A percentile compares a stretch with the other conserved stretches of the same genome.
These are phyloP conservation scores for Acestrorhynchus altus DNA, from an alignment of 2,797 vertebrate genomes.

Conservation along the genomic window DNA sequence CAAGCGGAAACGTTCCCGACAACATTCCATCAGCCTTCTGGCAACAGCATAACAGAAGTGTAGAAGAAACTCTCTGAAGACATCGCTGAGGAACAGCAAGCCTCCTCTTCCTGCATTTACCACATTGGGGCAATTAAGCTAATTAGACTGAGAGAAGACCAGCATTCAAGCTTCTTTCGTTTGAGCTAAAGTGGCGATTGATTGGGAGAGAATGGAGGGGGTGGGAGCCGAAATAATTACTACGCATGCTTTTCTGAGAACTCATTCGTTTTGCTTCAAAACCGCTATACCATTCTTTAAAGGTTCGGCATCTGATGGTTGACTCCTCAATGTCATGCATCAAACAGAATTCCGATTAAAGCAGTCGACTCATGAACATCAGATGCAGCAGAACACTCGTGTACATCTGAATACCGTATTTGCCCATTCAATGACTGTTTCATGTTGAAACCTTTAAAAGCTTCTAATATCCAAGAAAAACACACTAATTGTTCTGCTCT, in stretches of 20 bases:
- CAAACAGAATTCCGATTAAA: slow-evolving; percentile 46
- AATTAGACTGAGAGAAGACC: slow-evolving; percentile 65
- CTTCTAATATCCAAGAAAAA: background rate
- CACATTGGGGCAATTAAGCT: slow-evolving; percentile 68
- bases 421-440: slow-evolving; percentile 19
- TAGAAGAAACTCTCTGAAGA: slow-evolving; percentile 40
- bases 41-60: slow-evolving; percentile 36
- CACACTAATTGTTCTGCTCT: background rate
- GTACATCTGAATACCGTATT: slow-evolving; percentile 12
- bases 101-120: slow-evolving; percentile 59
- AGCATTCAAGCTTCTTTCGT: slow-evolving; percentile 73
- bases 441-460: slow-evolving; percentile 14
- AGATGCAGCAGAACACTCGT: slow-evolving; percentile 18
- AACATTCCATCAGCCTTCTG: slow-evolving; percentile 23
- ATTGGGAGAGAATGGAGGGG: slow-evolving; percentile 77
- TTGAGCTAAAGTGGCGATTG: slow-evolving; percentile 80
- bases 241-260: slow-evolving; percentile 79
- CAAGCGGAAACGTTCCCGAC: slow-evolving; percentile 38
- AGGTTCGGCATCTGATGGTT: slow-evolving; percentile 45
- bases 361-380: slow-evolving; percentile 3
- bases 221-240: slow-evolving; percentile 80
- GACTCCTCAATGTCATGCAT: slow-evolving; percentile 69
- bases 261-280: slow-evolving; percentile 72
- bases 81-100: slow-evolving; percentile 55
- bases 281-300: slow-evolving; percentile 75